Conservation (phyloP, 2,888 invertebrate genomes). For the Xestia c-nigrum region DNA sequence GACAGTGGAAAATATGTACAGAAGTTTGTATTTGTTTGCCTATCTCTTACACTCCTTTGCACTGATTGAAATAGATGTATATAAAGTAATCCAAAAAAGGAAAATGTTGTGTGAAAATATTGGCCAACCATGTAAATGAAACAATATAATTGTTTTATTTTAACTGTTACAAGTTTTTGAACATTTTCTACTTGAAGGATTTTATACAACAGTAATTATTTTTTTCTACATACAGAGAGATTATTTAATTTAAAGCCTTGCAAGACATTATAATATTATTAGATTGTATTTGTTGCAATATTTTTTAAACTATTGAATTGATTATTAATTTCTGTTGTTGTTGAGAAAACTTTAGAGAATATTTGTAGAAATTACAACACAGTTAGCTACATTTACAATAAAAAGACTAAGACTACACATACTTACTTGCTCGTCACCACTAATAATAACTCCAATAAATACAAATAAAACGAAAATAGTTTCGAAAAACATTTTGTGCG, state of each 20-base stretch:
- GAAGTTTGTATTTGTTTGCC: background rate
- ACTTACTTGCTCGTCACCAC: constrained; percentile 75
- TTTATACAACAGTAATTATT: background rate
- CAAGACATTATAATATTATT: background rate
- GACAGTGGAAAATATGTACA: background rate
- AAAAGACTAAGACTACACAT: background rate
- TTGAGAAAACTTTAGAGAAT: background rate
- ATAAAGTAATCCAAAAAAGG: too few relatives aligned
- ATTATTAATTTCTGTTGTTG: background rate
- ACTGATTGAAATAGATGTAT: background rate
- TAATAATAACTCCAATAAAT: constrained; percentile 61
- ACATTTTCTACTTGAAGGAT: background rate
- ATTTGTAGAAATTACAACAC: constrained; percentile 3
- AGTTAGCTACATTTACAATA: background rate
- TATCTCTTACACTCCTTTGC: background rate
- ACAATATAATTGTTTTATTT: background rate
- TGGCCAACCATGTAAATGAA: background rate
- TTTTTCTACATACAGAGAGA: background rate
- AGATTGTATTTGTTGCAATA: background rate
- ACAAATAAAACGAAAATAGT: constrained; percentile 70
- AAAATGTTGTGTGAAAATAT: background rate
- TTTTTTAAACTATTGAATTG: background rate
- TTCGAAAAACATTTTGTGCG: constrained; percentile 74
- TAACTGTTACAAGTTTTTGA: background rate
- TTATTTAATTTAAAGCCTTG: background rate